Conservation (phyloP, 2,888 invertebrate genomes). For the Leucozona laternaria region DNA sequence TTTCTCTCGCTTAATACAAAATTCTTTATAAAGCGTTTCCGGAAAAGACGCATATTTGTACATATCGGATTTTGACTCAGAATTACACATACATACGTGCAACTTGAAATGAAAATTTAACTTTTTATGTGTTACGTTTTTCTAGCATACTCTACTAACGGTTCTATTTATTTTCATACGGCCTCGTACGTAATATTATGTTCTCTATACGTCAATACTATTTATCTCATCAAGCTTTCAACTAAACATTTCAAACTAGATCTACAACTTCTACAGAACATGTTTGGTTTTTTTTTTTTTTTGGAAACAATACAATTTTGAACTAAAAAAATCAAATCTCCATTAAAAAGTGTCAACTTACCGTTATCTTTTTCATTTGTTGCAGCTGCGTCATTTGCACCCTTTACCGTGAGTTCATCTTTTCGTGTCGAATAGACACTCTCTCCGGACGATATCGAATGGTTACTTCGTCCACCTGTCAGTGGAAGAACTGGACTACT, state of each 20-base stretch:
- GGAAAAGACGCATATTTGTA: no score
- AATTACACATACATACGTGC: no score
- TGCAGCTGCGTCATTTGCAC: constrained; percentile 51
- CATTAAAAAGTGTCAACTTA: constrained; percentile 63
- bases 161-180: no score
- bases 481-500: constrained; percentile 74
- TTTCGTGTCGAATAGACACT: constrained; percentile 76
- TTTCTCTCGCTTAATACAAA: no score
- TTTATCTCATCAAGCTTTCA: neutral
- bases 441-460: constrained; percentile 74
- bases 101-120: no score
- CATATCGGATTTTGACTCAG: no score
- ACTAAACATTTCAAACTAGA: constrained; percentile 54
- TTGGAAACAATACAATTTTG: constrained; percentile 24
- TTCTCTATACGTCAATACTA: neutral
- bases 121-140: no score
- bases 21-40: no score
- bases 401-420: constrained; percentile 77
- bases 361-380: constrained; percentile 77
- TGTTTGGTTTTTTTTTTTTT: neutral
- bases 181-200: no score
- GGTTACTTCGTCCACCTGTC: constrained; percentile 69
- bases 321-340: neutral
- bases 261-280: constrained; percentile 53
- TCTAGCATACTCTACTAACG: no score